Evolutionary conservation across 2,113 vertebrate genomes (phyloP).

Genomic region (Hippolais icterina): DNA sequence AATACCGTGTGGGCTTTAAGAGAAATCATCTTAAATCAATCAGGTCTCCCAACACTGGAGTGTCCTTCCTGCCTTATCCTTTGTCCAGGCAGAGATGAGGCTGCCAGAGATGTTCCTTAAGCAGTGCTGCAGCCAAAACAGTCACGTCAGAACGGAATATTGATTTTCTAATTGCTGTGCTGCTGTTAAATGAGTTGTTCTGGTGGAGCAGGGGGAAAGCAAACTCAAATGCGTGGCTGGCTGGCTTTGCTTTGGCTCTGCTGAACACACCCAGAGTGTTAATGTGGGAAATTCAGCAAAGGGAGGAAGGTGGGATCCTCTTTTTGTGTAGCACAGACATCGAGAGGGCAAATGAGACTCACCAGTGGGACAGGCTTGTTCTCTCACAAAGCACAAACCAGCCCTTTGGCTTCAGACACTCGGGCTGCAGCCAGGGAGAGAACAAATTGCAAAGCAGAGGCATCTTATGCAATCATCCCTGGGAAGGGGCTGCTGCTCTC

Average conservation of each 20-base stretch:
- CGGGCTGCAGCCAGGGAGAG: not conserved
- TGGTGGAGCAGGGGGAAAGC: conserved; percentile 2
- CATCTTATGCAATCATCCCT: not conserved
- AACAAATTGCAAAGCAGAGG: not conserved
- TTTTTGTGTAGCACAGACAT: no score
- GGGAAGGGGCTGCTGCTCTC: not conserved
- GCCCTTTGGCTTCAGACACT: not conserved
- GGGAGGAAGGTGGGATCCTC: not conserved
- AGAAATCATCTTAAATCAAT: not conserved
- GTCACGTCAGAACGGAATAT: conserved; percentile 55
- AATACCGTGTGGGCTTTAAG: not conserved
- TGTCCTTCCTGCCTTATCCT: not conserved
- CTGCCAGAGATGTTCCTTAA: not conserved
- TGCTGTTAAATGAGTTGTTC: conserved; percentile 74
- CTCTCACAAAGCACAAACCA: not conserved
- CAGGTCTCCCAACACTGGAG: not conserved
- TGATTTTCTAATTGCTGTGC: conserved; percentile 74
- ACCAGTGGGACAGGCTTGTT: not conserved
- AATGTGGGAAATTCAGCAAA: conserved; percentile 20
- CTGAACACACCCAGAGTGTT: conserved; percentile 16
- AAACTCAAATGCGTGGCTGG: conserved; percentile 36
- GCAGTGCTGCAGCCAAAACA: conserved; percentile 8
- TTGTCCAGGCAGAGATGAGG: not conserved
- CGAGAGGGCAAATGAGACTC: not conserved
- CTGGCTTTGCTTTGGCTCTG: conserved; percentile 51